These are phyloP conservation scores for Drosophila crucigera DNA, from an alignment of 2,888 invertebrate species.

Conservation along the genomic window DNA sequence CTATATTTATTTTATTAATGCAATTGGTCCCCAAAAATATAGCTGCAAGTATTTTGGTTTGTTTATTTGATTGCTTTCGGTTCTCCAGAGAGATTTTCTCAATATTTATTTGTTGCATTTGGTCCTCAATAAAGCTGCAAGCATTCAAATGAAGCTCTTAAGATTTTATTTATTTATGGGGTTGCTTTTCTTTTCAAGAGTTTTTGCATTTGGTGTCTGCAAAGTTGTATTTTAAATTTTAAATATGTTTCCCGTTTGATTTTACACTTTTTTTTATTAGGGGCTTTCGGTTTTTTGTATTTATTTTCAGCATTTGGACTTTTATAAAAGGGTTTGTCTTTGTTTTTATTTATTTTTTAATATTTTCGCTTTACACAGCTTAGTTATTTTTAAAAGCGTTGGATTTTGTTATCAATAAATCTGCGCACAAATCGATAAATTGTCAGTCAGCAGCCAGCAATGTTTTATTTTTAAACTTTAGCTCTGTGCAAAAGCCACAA, in stretches of 20 bases:
- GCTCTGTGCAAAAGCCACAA: slow-evolving; percentile 11
- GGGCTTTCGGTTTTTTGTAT: neutral
- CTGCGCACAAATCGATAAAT: slow-evolving; percentile 56
- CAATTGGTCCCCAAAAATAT: neutral
- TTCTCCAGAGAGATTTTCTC: neutral
- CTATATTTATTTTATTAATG: slow-evolving; percentile 5
- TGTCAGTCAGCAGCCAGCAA: slow-evolving; percentile 17
- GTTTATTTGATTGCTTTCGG: slow-evolving; percentile 8
- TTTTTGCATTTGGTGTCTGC: neutral
- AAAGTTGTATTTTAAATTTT: neutral
- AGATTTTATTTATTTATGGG: neutral
- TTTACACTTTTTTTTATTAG: neutral
- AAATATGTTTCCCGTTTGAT: neutral
- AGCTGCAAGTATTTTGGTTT: neutral
- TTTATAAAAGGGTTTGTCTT: neutral
- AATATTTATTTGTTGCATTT: neutral
- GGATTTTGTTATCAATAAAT: slow-evolving; percentile 49
- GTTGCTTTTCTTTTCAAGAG: neutral
- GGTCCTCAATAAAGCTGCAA: slow-evolving; percentile 8
- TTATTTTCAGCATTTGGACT: neutral
- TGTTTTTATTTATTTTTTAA: neutral
- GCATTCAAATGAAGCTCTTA: neutral
- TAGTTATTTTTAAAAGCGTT: slow-evolving; percentile 15
- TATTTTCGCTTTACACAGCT: neutral
- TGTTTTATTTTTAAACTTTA: slow-evolving; percentile 57